Evolutionary conservation across 1,140 invertebrate species (phyloP), one percentile per base, ranked within the genome.

Genomic region (Atta cephalotes): DNA sequence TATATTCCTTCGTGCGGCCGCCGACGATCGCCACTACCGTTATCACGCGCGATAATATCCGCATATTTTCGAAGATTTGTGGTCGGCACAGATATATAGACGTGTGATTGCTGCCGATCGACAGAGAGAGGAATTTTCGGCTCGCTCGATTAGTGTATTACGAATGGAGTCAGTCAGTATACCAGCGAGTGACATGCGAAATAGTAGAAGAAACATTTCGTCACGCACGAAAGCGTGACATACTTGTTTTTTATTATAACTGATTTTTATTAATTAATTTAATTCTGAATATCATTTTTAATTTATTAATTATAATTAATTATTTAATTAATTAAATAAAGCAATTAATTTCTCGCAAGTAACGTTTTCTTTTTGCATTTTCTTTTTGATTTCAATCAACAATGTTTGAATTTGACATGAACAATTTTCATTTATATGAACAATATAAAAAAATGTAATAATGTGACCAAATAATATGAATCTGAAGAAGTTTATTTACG

Each of bases 31-130:
- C 62, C 51, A 62, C 56, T 82, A 82, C 68, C 80, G 68, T 82
- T 82, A 82, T 82, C 80, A 51, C 18, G 31, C 14, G 80, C 45
- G 77, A 56, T 25, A 39, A 82, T 74, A 82, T 82, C 80, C 80
- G 68, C 80, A 82, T 82, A 74, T 82, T 74, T 82, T 82, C 80
- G 35, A 87, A 87, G 58, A 60, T 88, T 87, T 56, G 53, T 63
- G 31, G 9, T 49, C 60, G 56, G 71, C 25, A 56, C n/a, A 51
- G 39, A 76, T 39, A 39, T 39, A 39, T 51, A 65, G 31, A 35
- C 49, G 77, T 60, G 51, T 16, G 74, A 60, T 74, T 31, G 39
- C 2, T 21, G 14, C n/a, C n/a, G 74, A 39, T 76, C 56, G 60
- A 21, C n/a, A 25, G 18, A 65, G 35, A 63, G 35, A 62, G 31